Base-by-base conservation (phyloP, 1,140 invertebrate species). In the Anastrepha obliqua region DNA sequence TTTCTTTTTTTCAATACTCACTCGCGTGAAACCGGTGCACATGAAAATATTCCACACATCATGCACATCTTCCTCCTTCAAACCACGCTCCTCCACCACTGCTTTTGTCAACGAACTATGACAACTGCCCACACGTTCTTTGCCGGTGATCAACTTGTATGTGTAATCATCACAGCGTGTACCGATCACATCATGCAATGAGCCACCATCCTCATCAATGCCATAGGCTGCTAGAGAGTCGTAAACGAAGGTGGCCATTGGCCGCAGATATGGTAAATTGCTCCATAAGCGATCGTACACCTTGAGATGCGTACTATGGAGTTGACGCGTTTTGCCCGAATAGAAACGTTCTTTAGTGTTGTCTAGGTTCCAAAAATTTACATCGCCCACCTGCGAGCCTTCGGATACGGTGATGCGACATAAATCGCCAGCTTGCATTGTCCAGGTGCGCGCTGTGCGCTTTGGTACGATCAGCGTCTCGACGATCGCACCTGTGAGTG, bases 11-110 rank as follows among this genome's bases (percentile, higher is more conserved):
- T 11, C 7, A 67, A 58, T 39, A 85, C 86, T 85, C 59, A 92
- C 90, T 87, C 86, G 90, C 17, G 93, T 93, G 81, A 94, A 93
- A 7, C 94, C 94, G 2, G 94, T 94, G 88, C 94, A 94, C 93
- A 94, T 94, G 51, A 94, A 94, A 29, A 94, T 93, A 87, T 94
- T 94, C 91, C 94, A 93, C 1, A 94, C 94, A 90, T 94, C 94
- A 88, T 94, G 94, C 0, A 94, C 94, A 89, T 94, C 94, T 74
- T 92, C 91, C 87, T 94, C 94, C 0, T 87, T 90, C 59, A 94
- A 88, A 0, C 92, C 94, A n/a, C 91, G 90, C 51, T 93, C 91
- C 87, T 93, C 89, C 3, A 93, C 91, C 8, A 93, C 92, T 0
- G 94, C 94, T 55, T 93, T 91, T 0, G 92, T 93, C 29, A 94